Evolutionary conservation across 1,140 invertebrate species (phyloP).

Genomic region (Harlomillsia oculata): DNA sequence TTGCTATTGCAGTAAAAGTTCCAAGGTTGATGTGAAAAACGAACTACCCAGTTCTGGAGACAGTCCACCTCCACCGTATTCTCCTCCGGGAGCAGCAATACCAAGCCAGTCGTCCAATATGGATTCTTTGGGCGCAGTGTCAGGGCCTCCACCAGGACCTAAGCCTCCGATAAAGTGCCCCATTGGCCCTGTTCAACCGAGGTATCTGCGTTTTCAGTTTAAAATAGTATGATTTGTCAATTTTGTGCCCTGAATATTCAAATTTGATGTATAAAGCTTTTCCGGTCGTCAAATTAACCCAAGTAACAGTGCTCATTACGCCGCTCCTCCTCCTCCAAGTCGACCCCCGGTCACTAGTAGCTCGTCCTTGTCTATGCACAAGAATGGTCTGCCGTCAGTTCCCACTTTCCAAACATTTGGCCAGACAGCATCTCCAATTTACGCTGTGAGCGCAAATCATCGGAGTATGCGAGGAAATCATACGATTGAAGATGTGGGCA

Average conservation of each 20-base stretch:
- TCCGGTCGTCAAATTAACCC: constrained; percentile 16
- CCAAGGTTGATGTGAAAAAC: constrained; percentile 36
- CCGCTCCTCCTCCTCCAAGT: constrained; percentile 16
- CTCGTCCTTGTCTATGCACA: not conserved
- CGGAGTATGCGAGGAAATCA: not conserved
- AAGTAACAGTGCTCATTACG: constrained; percentile 3
- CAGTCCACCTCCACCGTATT: constrained; percentile 40
- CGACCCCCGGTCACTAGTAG: not conserved
- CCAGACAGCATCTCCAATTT: not conserved
- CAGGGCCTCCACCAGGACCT: constrained; percentile 16
- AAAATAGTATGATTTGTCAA: not conserved
- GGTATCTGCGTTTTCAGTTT: not conserved
- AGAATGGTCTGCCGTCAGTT: not conserved
- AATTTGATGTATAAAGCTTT: no score
- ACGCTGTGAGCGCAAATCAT: constrained; percentile 1
- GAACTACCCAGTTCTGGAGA: constrained; percentile 37
- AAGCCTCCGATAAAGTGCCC: not conserved
- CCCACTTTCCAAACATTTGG: not conserved
- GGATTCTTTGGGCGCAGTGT: constrained; percentile 25
- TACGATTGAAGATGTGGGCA: not conserved
- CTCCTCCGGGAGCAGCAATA: constrained; percentile 28
- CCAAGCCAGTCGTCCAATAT: constrained; percentile 12
- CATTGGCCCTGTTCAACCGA: constrained; percentile 13
- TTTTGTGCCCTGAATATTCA: not conserved
- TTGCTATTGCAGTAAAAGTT: not conserved